Evolutionary conservation across 2,797 vertebrate genomes (phyloP), one percentile per base, ranked within the genome.

Genomic region (Neoniphon sammara): DNA sequence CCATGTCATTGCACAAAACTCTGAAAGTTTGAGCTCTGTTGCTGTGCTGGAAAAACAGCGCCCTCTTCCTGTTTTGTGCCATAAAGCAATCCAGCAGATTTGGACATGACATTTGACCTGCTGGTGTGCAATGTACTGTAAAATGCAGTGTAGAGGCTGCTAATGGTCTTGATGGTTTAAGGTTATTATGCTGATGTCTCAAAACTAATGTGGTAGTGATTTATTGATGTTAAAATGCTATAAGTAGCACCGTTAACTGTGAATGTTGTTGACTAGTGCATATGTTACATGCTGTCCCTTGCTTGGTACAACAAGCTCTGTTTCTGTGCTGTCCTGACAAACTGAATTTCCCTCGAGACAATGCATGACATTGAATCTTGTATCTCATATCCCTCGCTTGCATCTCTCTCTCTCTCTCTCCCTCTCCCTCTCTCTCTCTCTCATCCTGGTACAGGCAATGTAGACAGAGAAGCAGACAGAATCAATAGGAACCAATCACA

Each of bases 401-500:
- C 20, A 54, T 49, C 46, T 31, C 46, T 20, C 7, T n/a, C 61
- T 34, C 54, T 20, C 7, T 18, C 62, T 52, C 54, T 63, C 46
- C 21, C 47, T 21, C 8, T 11, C 47, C 34, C 54, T 59, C 64
- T 49, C 56, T 53, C 34, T 25, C 30, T 58, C 70, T 46, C 15
- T 50, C 11, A 20, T 44, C 23, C n/a, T 47, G 44, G 42, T 52
- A 53, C 67, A 65, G 69, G 75, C 58, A 57, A 39, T 52, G 66
- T 20, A 71, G 80, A 86, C 74, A 66, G 66, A 63, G 60, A 42
- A 23, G 56, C 75, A 85, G 83, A 79, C 73, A 58, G 72, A 75
- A 87, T 91, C 83, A 73, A 89, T 86, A 80, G 49, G 23, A 83
- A 66, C 63, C 80, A 75, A 80, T 83, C 75, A 66, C 60, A 42